These are phyloP conservation scores for Microchrysa polita DNA, from an alignment of 2,888 invertebrate species.

Conservation along the genomic window DNA sequence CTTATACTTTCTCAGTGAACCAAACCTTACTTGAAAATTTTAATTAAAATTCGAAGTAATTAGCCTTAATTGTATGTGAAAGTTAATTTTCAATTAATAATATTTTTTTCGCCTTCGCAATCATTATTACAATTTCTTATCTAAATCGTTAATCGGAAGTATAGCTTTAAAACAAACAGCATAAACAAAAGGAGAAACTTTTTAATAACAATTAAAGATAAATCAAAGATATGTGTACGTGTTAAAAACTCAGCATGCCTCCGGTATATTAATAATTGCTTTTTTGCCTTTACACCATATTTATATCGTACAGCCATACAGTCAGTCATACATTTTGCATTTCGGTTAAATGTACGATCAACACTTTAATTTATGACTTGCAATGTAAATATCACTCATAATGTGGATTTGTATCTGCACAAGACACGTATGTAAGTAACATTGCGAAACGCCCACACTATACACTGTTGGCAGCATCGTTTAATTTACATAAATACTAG, in stretches of 20 bases:
- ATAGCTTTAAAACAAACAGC: slow-evolving; percentile 10
- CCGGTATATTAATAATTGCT: slow-evolving; percentile 25
- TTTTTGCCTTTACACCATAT: background rate
- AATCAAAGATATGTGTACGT: slow-evolving; percentile 26
- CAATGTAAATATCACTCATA: slow-evolving; percentile 27
- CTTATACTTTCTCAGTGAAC: too few species aligned
- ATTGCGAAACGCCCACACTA: slow-evolving; percentile 3
- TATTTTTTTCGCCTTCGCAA: background rate
- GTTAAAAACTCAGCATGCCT: slow-evolving; percentile 9
- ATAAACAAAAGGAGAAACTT: slow-evolving; percentile 38
- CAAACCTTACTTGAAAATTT: too few species aligned
- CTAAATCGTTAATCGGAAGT: slow-evolving; percentile 29
- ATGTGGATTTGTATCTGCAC: slow-evolving; percentile 4
- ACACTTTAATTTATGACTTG: slow-evolving; percentile 20
- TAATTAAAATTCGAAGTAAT: background rate
- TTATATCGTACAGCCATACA: too few species aligned
- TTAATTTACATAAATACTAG: slow-evolving; percentile 16
- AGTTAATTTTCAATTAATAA: background rate
- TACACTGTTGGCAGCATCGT: slow-evolving; percentile 12
- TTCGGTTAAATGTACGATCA: background rate
- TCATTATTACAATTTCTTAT: background rate
- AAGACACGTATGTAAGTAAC: too few species aligned
- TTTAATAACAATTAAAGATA: slow-evolving; percentile 38
- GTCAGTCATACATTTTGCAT: background rate
- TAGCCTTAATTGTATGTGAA: background rate